Conservation (phyloP, 2,113 vertebrate genomes). For the Seriola rivoliana region DNA sequence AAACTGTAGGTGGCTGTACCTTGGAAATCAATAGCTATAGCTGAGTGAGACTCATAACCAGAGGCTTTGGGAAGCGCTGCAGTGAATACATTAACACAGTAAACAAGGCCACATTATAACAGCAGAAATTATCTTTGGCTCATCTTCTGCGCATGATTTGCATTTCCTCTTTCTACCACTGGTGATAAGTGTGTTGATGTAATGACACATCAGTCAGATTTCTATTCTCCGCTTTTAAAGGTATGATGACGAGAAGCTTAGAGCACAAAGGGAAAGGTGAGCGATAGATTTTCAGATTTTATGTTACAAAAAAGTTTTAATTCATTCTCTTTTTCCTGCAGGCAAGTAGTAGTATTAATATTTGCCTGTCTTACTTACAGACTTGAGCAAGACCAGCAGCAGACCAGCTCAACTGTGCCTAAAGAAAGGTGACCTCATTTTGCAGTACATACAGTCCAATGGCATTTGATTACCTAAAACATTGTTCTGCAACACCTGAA, state of each 20-base stretch:
- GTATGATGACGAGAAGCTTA: constrained; percentile 92
- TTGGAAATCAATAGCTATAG: neutral
- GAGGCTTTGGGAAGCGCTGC: neutral
- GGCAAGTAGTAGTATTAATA: neutral
- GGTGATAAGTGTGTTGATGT: neutral
- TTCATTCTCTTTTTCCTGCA: neutral
- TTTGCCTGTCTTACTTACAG: constrained; percentile 55
- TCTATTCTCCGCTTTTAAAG: constrained; percentile 74
- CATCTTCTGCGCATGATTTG: neutral
- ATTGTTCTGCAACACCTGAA: neutral
- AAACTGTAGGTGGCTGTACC: neutral
- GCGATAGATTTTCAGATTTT: neutral
- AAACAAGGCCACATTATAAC: neutral
- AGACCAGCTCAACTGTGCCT: constrained; percentile 45
- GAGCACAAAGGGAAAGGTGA: constrained; percentile 90
- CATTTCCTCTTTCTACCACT: neutral
- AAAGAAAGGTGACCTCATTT: constrained; percentile 80
- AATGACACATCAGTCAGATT: neutral
- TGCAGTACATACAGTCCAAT: constrained; percentile 7
- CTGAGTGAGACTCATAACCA: neutral
- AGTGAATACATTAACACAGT: neutral
- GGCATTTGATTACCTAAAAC: neutral
- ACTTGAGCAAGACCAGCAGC: constrained; percentile 76
- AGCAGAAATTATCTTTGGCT: neutral
- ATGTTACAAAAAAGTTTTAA: neutral